Base-by-base conservation (phyloP, 2,888 invertebrate species). In the Lasioglossum vierecki region DNA sequence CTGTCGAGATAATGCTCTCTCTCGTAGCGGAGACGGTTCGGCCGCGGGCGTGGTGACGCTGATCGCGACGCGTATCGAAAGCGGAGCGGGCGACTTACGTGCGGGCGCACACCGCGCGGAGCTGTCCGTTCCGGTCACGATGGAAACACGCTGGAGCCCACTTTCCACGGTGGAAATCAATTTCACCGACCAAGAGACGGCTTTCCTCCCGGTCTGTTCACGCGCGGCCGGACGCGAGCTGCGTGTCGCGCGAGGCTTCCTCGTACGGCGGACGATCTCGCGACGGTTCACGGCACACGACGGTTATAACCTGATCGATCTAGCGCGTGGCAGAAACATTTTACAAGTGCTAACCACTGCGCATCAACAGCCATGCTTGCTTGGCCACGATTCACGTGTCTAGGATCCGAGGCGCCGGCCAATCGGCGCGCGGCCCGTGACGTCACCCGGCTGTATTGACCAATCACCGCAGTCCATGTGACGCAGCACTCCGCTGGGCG, bases 351-450 rank as follows among this genome's bases (percentile, higher is more conserved):
- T 93, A 94, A 95, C 95, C 95, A 95, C 94, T 95, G 95, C 94
- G 95, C 95, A 95, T 94, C 94, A 94, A 95, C 95, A 94, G 95
- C 95, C 95, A 95, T 95, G 95, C 95, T 94, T 94, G 94, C 94
- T 93, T 93, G 94, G 94, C 94, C 95, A 93, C 94, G 93, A 94
- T 95, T 95, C 95, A 95, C 95, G 95, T 95, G 95, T 95, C 95
- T 93, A 94, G 94, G 94, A 91, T 89, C 92, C 94, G 92, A 91
- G 91, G 88, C 90, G 83, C 90, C 90, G 89, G 89, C 95, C 95
- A 95, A 95, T 95, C 90, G 89, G 86, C 85, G 89, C 89, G 86
- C 81, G 83, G 88, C 88, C 89, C 90, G 91, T 95, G 95, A 95
- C 95, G 95, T 95, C 95, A 95, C 93, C 88, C 89, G 92, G 94